phyloP scores from a whole-genome alignment of 2,113 vertebrate genomes.

The Procapra przewalskii region DNA sequence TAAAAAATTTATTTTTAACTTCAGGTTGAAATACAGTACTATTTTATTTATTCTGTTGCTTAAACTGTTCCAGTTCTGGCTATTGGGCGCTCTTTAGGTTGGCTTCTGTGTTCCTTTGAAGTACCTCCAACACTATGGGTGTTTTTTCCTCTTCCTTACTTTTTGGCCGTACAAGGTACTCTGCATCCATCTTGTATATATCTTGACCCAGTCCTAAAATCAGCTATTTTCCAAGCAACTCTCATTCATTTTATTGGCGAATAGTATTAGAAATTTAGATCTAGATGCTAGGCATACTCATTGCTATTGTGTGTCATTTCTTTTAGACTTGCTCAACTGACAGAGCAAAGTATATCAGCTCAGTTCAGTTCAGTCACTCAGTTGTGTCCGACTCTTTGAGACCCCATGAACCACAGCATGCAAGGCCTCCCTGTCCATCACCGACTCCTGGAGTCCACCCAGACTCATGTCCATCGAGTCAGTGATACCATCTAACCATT shows the following conservation, averaged over 20 bases:
- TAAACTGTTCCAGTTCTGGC: background rate
- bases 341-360: background rate
- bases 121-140: background rate
- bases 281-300: background rate
- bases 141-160: background rate
- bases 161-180: background rate
- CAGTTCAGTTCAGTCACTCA: background rate
- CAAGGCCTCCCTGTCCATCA: background rate
- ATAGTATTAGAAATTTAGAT: background rate
- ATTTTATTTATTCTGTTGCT: background rate
- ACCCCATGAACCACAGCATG: background rate
- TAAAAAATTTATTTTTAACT: background rate
- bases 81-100: background rate
- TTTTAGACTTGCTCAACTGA: background rate
- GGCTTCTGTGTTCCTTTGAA: background rate
- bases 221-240: background rate
- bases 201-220: background rate
- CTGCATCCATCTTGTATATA: background rate
- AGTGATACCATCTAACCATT: background rate
- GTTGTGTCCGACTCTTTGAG: fast-evolving
- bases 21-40: background rate
- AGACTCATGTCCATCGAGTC: background rate
- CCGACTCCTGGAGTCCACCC: background rate
- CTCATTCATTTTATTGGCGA: background rate
- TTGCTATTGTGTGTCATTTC: background rate